Base-by-base conservation (phyloP, 2,888 invertebrate genomes). In the Andrena camellia region DNA sequence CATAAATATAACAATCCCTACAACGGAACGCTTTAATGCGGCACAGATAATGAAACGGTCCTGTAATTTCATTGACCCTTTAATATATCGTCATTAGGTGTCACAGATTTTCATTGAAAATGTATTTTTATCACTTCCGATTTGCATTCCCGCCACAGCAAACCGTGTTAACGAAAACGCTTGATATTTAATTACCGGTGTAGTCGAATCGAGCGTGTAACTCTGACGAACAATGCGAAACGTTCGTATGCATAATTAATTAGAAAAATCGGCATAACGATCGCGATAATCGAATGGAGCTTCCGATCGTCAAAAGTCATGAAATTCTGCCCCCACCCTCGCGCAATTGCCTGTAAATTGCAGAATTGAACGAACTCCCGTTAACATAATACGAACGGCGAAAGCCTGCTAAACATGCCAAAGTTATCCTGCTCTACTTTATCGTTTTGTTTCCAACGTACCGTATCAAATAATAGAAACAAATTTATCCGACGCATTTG, bases 121-220 rank as follows among this genome's bases (percentile, higher is more conserved):
- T 20, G 52, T 17, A 13, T 35, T 70, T 52, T 54, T 64, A 60
- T 66, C 17, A 20, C 26, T 70, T n/a, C 0, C 3, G 3, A 66
- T 71, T 70, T 71, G 66, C 66, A 71, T 66, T 62, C 52, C 31
- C 54, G 52, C 52, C 23, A 35, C 48, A 5, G 29, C 54, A 62
- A 70, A 13, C 20, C 23, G 31, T 26, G 60, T 33, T 78, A 80
- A 78, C 52, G 79, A 70, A 42, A 71, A 71, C 60, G 75, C 42
- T 78, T 75, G 79, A 70, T 78, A 78, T 80, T 78, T 80, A 80
- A 78, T 71, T 71, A 63, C 26, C 26, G 52, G 10, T 29, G 60
- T 71, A 60, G 20, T 54, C 26, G 48, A 68, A 64, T 71, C 35
- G 29, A 26, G 5, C 10, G 4, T 20, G 26, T 50, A n/a, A 78